Base-by-base conservation (phyloP, 1,140 invertebrate genomes). In the Nebria ingens region DNA sequence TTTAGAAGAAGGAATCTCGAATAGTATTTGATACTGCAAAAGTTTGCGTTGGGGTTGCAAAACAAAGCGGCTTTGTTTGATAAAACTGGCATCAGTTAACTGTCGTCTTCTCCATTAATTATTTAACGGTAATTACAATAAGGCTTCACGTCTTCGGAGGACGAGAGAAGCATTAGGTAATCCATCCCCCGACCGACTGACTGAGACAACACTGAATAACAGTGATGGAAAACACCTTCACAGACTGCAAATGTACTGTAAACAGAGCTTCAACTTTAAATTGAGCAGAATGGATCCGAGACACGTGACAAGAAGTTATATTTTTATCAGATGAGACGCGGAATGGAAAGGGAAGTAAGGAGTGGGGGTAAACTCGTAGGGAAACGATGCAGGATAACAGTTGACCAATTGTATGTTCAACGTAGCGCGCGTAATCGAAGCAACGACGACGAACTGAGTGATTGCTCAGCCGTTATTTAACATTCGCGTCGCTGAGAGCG, bases 221-320 rank as follows among this genome's bases (percentile, higher is more conserved):
- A 51, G 55, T 42, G 42, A 51, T 21, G 40, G 50, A 58, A 53
- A 38, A 34, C 56, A 57, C 40, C 53, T 13, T 17, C 17, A 9
- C 45, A 29, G 54, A 53, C 57, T 63, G 62, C 58, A 62, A 64
- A 62, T 62, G 62, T 64, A 64, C 56, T 64, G 62, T 64, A 64
- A 64, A 64, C 62, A 62, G 61, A 59, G 58, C 55, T 64, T 56
- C 57, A 64, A 64, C 61, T 64, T 64, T 64, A 64, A 64, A 64
- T 64, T 64, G 62, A 64, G 62, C 61, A 62, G 62, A 64, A 64
- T 64, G 61, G 62, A 64, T 64, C 62, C 52, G 56, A 55, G 55
- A 61, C 62, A 64, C 62, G 62, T 64, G 62, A 64, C 62, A 62
- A 64, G 62, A 64, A 64, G 62, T 64, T 64, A 64, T 64, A 64